These are phyloP conservation scores for Idaea straminata DNA, from an alignment of 2,888 invertebrate genomes.

Conservation along the genomic window DNA sequence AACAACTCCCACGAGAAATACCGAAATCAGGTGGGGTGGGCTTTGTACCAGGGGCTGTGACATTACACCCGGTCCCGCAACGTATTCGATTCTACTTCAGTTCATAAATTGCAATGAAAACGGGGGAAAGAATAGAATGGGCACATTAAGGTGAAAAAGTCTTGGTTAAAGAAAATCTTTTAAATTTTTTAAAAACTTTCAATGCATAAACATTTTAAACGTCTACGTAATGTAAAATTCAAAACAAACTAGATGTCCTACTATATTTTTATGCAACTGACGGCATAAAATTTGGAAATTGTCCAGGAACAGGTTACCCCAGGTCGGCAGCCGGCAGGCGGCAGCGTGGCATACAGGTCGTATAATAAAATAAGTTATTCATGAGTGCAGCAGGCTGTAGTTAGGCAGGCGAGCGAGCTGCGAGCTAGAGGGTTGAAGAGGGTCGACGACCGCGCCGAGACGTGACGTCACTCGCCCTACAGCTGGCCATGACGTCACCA, in stretches of 20 bases:
- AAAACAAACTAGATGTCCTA: background rate
- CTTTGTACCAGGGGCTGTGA: slow-evolving; percentile 45
- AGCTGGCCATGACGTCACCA: slow-evolving; percentile 76
- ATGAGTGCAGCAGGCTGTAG: slow-evolving; percentile 51
- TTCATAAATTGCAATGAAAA: slow-evolving; percentile 44
- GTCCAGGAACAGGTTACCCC: slow-evolving; percentile 62
- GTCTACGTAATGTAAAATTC: background rate
- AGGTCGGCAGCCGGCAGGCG: slow-evolving; percentile 49
- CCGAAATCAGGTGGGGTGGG: slow-evolving; percentile 58
- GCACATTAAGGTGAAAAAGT: background rate
- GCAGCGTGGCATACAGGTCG: slow-evolving; percentile 37
- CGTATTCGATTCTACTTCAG: slow-evolving; percentile 43
- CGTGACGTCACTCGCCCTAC: slow-evolving; percentile 77
- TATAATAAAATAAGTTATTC: slow-evolving; percentile 68
- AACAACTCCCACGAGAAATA: slow-evolving; percentile 68
- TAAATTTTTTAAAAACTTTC: background rate
- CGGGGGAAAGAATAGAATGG: slow-evolving; percentile 24
- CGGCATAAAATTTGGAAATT: background rate
- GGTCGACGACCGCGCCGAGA: slow-evolving; percentile 67
- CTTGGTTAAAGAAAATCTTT: background rate
- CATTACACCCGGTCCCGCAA: slow-evolving; percentile 39
- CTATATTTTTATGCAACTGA: background rate
- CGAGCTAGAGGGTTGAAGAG: slow-evolving; percentile 50
- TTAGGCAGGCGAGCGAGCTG: slow-evolving; percentile 46
- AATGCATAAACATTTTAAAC: slow-evolving; percentile 4